phyloP scores from a whole-genome alignment of 2,113 vertebrate genomes.

The Narcine bancroftii region DNA sequence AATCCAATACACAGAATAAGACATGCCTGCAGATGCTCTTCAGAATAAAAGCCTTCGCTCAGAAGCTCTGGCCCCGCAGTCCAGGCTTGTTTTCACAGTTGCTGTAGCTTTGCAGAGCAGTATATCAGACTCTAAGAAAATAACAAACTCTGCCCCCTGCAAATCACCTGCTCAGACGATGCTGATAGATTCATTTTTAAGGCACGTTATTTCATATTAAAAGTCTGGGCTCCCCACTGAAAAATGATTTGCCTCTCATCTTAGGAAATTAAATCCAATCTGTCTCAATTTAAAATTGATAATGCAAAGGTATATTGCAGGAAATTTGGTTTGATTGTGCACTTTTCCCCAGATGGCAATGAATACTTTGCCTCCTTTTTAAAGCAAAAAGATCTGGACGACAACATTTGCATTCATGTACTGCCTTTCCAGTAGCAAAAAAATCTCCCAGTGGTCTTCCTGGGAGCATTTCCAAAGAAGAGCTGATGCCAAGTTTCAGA shows the following conservation, averaged over 20 bases:
- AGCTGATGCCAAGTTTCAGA: no score
- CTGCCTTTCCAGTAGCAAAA: no score
- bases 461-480: no score
- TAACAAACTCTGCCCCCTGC: not conserved
- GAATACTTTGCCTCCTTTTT: not conserved
- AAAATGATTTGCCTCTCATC: not conserved
- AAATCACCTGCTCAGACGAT: not conserved
- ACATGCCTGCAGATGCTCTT: not conserved
- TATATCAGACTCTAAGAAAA: not conserved
- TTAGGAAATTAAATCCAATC: constrained; percentile 30
- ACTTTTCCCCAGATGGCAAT: not conserved
- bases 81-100: not conserved
- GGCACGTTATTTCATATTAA: constrained; percentile 26
- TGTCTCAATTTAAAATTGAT: constrained; percentile 21
- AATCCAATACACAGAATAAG: constrained; percentile 44
- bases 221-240: not conserved
- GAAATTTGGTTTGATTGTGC: not conserved
- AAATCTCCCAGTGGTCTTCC: no score
- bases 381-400: no score
- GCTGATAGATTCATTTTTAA: not conserved
- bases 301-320: not conserved
- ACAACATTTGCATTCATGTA: no score
- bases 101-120: not conserved
- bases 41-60: not conserved
- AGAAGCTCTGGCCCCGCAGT: not conserved